Evolutionary conservation across 2,888 invertebrate genomes (phyloP), one percentile per base, ranked within the genome.

Genomic region (Urechis unicinctus): DNA sequence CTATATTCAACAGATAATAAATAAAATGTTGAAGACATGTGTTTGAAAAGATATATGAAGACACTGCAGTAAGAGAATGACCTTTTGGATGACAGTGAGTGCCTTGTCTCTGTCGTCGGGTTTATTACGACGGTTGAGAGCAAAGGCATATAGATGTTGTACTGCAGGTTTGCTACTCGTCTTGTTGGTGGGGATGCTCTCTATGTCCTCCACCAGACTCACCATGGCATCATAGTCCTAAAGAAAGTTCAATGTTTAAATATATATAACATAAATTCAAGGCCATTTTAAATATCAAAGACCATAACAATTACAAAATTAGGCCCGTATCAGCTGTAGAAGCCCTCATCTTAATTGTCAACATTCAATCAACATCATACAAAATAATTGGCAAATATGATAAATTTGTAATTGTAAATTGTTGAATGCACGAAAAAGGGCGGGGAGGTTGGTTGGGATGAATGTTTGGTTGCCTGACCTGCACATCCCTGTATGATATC

Each of bases 141-240:
- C 98, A 79, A 98, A 98, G 1, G 96, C 96, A 79, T 95, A 96
- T 67, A 93, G 83, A 78, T 90, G 91, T 77, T 88, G 85, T 71
- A 98, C 93, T 62, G 91, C 89, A 21, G 89, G 88, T 59, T 92
- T 91, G 71, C 89, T 89, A 30, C 66, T 63, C 29, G 74, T 67
- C 52, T 69, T 72, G 48, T 66, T 68, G 68, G 88, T 90, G 65
- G 93, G 92, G 61, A 96, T 85, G 1, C 89, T 88, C 73, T 88
- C 87, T 61, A 98, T 80, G 75, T 96, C 96, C 72, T 94, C 93
- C 0, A 97, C 92, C 45, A 98, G 83, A 68, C 91, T 89, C 24
- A 98, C 96, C 88, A 98, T 98, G 0, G 93, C 89, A 78, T 96
- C 93, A 72, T 96, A 96, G 75, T 94, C 94, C 83, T 85, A 29